Evolutionary conservation across 1,140 invertebrate species (phyloP).

Genomic region (Panagrolaimus sp.): DNA sequence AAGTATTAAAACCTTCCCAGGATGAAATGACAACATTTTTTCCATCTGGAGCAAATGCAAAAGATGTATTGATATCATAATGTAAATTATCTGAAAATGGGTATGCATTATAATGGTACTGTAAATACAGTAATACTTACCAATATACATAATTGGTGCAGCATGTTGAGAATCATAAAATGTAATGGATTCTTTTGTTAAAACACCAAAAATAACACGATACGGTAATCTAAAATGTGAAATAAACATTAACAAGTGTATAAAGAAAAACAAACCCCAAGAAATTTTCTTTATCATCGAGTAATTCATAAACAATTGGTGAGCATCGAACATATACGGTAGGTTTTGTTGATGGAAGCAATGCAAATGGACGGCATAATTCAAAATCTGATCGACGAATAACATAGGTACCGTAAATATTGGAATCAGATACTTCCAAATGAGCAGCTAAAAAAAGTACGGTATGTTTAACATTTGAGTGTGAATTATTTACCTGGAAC

Average conservation of each 20-base stretch:
- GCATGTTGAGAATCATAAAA: conserved; percentile 45
- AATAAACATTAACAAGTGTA: neutral
- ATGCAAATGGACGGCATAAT: conserved; percentile 33
- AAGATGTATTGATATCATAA: conserved; percentile 40
- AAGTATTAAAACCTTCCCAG: conserved; percentile 40
- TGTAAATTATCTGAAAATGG: conserved; percentile 30
- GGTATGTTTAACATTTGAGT: neutral
- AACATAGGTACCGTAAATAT: conserved; percentile 44
- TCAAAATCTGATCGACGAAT: conserved; percentile 43
- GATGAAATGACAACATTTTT: conserved; percentile 41
- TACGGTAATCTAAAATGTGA: conserved; percentile 37
- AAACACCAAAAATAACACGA: conserved; percentile 44
- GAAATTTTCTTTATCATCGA: conserved; percentile 28
- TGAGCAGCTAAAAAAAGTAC: conserved; percentile 36
- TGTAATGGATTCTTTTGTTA: conserved; percentile 39
- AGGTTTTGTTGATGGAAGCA: conserved; percentile 35
- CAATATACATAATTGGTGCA: conserved; percentile 32
- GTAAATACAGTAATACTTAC: no score
- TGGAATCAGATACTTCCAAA: conserved; percentile 34
- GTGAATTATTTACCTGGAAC: conserved; percentile 36
- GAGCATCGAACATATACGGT: conserved; percentile 37
- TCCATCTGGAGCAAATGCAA: conserved; percentile 46
- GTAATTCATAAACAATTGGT: conserved; percentile 36
- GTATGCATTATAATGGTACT: no score
- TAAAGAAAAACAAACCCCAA: conserved; percentile 26